Base-by-base conservation (phyloP, 1,140 invertebrate species). In the Drosophila pectinifera region DNA sequence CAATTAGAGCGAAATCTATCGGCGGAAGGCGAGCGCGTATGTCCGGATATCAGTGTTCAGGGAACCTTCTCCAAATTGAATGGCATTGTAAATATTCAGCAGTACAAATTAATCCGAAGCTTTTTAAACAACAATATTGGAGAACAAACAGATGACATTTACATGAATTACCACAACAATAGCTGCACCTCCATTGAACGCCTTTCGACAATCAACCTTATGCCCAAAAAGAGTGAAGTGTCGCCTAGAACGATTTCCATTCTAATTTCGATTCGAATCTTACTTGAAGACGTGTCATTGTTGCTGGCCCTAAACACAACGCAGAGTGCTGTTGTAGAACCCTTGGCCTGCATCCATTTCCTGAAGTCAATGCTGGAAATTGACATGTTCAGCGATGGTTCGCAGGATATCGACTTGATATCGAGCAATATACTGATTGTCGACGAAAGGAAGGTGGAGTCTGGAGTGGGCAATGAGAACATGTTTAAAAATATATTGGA, bases 81-180 rank as follows among this genome's bases (percentile, higher is more conserved):
- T 86, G 95, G 95, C 61, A 94, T 95, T n/a, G 89, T 99, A 20
- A 96, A 98, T 93, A 94, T 96, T 18, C 93, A 95, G 14, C 97
- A 99, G 91, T 99, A 99, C 92, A 95, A 96, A 92, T 92, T 99
- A 10, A 95, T 99, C 18, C 94, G 97, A 49, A 98, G 98, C 22
- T 93, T 99, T 20, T 93, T 99, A 1, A 95, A 95, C 1, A 96
- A 97, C 91, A 99, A 99, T 93, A 95, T 99, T 42, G 98, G 97
- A 14, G 98, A 99, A 92, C 94, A 95, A 67, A 93, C 98, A 13
- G 96, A 96, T 63, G 96, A 97, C 78, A 93, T 95, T 72, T 93
- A 93, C 56, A 70, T 78, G 16, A 90, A 91, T 18, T 82, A 78
- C 24, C 59, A 81, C 46, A 63, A 72, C 24, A 82, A 86, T 67